Percentiles rank a stretch among this genome's conserved stretches.
Conservation (phyloP, 2,888 invertebrate genomes). For the Stegana nigrithorax region DNA sequence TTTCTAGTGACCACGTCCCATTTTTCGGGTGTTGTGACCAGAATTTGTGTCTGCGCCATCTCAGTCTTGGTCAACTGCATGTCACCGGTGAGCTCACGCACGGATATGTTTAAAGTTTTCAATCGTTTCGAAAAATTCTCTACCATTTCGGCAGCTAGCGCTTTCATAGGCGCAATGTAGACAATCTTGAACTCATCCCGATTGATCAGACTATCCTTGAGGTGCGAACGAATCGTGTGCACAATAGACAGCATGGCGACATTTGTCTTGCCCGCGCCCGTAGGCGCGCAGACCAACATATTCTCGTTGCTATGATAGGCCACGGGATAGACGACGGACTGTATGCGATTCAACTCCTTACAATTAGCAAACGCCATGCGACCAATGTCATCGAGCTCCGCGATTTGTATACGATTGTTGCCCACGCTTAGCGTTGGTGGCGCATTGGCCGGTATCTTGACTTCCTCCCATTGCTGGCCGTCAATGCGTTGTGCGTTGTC, state of each 20-base stretch:
- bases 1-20: slow-evolving; percentile 99
- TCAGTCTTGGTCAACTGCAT: slow-evolving; percentile 96
- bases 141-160: slow-evolving; percentile 98
- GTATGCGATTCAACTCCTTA: slow-evolving; percentile 90
- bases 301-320: slow-evolving; percentile 98
- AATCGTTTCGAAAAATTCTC: slow-evolving; percentile 89
- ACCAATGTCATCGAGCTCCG: slow-evolving; percentile 77
- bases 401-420: slow-evolving; percentile 74
- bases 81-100: slow-evolving; percentile 96
- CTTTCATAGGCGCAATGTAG: slow-evolving; percentile 99
- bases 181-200: slow-evolving; percentile 97
- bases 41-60: slow-evolving; percentile 95
- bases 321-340: slow-evolving; percentile 93
- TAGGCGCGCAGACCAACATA: slow-evolving; percentile 96
- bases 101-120: slow-evolving; percentile 80
- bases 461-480: slow-evolving; percentile 84
- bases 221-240: slow-evolving; percentile 88
- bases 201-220: slow-evolving; percentile 83
- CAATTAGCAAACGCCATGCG: slow-evolving; percentile 90
- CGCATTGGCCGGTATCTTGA: slow-evolving; percentile 81
- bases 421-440: slow-evolving; percentile 73
- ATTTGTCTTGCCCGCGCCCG: slow-evolving; percentile 99
- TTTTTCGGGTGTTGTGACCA: slow-evolving; percentile 99
- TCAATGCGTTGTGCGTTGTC: slow-evolving; percentile 81
- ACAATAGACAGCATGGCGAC: slow-evolving; percentile 94